These are phyloP conservation scores for Octomys mimax DNA, from an alignment of 2,797 vertebrate species.

Conservation along the genomic window DNA sequence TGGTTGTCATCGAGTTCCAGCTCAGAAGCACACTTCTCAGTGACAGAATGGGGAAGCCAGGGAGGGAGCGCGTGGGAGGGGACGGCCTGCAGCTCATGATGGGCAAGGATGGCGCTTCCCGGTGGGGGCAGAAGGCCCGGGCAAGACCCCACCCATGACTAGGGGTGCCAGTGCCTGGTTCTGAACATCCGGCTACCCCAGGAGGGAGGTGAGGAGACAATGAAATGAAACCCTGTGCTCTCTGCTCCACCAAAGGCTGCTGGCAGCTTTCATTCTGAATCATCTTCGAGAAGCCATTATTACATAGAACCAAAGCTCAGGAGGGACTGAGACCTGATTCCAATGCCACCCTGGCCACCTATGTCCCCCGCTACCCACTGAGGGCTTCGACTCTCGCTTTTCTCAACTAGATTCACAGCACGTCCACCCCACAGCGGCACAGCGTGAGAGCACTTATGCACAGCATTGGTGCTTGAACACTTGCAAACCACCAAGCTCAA, in stretches of 20 bases:
- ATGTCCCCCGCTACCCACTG: background rate
- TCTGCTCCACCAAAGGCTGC: background rate
- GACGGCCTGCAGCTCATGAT: background rate
- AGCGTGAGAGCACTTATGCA: rapidly evolving
- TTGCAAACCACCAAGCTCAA: background rate
- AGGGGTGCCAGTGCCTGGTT: background rate
- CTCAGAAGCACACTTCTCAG: constrained; percentile 37
- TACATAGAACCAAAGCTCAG: background rate
- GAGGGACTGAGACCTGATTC: background rate
- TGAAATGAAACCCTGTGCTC: background rate
- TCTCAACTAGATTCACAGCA: background rate
- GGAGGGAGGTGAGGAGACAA: background rate
- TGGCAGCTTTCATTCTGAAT: background rate
- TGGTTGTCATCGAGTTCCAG: constrained; percentile 56
- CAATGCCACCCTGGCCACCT: background rate
- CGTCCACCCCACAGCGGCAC: background rate
- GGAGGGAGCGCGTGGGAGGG: background rate
- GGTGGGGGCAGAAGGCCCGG: background rate
- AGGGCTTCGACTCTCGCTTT: background rate
- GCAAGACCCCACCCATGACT: background rate
- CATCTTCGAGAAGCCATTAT: background rate
- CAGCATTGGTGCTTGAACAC: background rate
- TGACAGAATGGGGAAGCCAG: constrained; percentile 48
- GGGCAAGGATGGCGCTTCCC: background rate
- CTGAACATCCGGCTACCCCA: background rate